Evolutionary conservation across 2,888 invertebrate species (phyloP).

Genomic region (Synergus umbraculus): DNA sequence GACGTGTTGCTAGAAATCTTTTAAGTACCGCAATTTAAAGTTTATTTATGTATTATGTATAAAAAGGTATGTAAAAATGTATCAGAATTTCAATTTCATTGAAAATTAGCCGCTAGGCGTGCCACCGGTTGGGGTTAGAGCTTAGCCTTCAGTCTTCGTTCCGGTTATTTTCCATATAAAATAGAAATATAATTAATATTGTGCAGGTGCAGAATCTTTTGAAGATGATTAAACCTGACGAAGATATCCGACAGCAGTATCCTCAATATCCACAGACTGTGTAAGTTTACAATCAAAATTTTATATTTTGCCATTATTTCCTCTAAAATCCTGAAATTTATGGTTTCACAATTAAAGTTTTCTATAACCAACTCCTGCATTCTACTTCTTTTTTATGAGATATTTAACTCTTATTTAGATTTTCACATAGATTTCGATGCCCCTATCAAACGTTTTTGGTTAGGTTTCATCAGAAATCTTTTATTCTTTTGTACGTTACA

Average conservation of each 20-base stretch:
- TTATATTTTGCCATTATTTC: constrained; percentile 4
- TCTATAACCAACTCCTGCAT: neutral
- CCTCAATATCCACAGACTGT: constrained; percentile 32
- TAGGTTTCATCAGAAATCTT: constrained; percentile 9
- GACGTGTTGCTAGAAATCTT: neutral
- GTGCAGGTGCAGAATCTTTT: neutral
- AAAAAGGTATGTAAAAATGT: constrained; percentile 16
- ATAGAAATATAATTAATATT: constrained; percentile 18
- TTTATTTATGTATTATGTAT: constrained; percentile 27
- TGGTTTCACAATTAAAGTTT: neutral
- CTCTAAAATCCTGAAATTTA: neutral
- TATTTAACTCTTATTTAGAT: neutral
- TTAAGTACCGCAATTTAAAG: neutral
- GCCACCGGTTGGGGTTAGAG: constrained; percentile 40
- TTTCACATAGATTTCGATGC: neutral
- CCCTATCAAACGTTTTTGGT: neutral
- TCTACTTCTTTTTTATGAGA: neutral
- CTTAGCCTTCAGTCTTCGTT: neutral
- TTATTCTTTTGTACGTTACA: neutral
- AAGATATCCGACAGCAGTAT: constrained; percentile 7
- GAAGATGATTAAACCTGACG: constrained; percentile 29
- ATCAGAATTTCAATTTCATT: neutral
- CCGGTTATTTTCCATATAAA: neutral
- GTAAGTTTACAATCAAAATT: constrained; percentile 17
- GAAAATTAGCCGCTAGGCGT: constrained; percentile 21